Evolutionary conservation across 2,888 invertebrate genomes (phyloP).

Genomic region (Synanthedon formicaeformis): DNA sequence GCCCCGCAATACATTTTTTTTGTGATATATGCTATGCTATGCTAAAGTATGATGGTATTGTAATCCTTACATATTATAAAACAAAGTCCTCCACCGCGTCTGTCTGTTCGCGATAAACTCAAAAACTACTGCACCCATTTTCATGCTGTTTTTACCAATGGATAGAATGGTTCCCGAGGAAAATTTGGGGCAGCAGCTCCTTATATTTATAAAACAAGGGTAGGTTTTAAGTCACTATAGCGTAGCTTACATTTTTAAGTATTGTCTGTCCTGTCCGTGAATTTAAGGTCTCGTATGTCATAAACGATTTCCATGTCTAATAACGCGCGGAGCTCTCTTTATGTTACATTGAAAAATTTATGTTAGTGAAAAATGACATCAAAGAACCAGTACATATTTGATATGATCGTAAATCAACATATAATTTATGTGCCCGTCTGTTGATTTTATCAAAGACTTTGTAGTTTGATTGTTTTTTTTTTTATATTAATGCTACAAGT

Average conservation of each 20-base stretch:
- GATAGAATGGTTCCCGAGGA: too few relatives aligned
- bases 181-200: too few relatives aligned
- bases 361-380: conserved; percentile 53
- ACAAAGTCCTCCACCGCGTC: too few relatives aligned
- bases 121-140: too few relatives aligned
- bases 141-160: too few relatives aligned
- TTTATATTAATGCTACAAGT: neutral
- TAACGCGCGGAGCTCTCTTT: conserved; percentile 43
- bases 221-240: neutral
- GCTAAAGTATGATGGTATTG: too few relatives aligned
- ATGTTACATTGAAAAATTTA: conserved; percentile 51
- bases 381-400: conserved; percentile 35
- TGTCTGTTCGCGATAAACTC: too few relatives aligned
- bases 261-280: neutral
- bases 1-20: too few relatives aligned
- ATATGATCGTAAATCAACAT: conserved; percentile 30
- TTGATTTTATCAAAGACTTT: conserved; percentile 10
- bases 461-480: neutral
- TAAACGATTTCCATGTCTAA: conserved; percentile 41
- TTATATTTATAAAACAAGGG: neutral
- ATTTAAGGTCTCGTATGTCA: conserved; percentile 20
- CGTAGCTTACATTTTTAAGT: too few relatives aligned
- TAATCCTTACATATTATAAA: too few relatives aligned
- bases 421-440: conserved; percentile 11
- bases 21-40: too few relatives aligned